Percentiles rank a stretch among this genome's conserved stretches.
phyloP scores from a whole-genome alignment of 2,797 vertebrate species.

The Meriones psammophilus region DNA sequence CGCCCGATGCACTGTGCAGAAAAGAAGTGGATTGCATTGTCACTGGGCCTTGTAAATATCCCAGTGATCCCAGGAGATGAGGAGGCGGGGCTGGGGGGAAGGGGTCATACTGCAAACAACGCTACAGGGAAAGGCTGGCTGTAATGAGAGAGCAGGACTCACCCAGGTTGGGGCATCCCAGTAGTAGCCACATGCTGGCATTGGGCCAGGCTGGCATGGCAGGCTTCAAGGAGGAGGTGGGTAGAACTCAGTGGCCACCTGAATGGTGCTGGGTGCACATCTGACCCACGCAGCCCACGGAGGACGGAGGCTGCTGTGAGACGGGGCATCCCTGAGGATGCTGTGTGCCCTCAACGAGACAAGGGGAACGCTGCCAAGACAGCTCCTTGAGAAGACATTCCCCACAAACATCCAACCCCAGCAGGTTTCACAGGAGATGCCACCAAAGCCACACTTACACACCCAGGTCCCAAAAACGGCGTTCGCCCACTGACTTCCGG shows the following conservation, averaged over 20 bases:
- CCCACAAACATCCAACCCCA: not conserved
- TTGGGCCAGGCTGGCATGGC: not conserved
- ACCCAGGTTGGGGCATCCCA: not conserved
- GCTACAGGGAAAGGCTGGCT: not conserved
- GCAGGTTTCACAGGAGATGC: not conserved
- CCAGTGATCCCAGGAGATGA: not conserved
- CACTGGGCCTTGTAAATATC: not conserved
- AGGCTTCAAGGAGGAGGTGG: slow-evolving; percentile 68
- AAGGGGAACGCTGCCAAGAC: not conserved
- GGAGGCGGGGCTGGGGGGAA: not conserved
- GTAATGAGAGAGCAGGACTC: not conserved
- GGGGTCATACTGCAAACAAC: rapidly evolving
- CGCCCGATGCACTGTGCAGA: not conserved
- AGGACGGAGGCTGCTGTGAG: slow-evolving; percentile 54
- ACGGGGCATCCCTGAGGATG: slow-evolving; percentile 32
- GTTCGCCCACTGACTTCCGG: not conserved
- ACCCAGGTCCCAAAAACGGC: not conserved
- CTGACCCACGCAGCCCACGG: slow-evolving; percentile 67
- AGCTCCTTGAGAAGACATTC: not conserved
- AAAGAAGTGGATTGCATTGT: not conserved
- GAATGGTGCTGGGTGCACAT: not conserved
- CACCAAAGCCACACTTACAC: not conserved
- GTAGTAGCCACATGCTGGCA: not conserved
- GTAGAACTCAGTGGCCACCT: not conserved
- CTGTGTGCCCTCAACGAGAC: not conserved